Evolutionary conservation across 2,797 vertebrate species (phyloP).

Genomic region (Coregonus sp.): DNA sequence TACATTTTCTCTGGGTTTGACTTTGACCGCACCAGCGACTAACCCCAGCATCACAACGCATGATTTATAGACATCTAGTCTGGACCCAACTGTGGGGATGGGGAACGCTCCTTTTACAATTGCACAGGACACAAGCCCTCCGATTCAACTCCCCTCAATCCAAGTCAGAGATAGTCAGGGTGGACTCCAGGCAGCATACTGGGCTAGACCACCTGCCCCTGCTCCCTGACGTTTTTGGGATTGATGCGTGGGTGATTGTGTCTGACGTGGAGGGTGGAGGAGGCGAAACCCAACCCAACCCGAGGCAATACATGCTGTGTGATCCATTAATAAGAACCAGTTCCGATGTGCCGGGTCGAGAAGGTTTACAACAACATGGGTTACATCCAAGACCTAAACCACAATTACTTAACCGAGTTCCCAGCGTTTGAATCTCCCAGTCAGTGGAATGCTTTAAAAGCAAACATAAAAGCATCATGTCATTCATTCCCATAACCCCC

Average conservation of each 20-base stretch:
- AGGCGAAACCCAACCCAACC: slow-evolving; percentile 30
- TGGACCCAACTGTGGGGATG: slow-evolving; percentile 42
- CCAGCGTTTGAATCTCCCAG: slow-evolving; percentile 51
- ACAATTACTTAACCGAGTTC: slow-evolving; percentile 74
- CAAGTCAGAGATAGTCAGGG: slow-evolving; percentile 49
- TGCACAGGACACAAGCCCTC: slow-evolving; percentile 22
- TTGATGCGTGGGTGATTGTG: slow-evolving; percentile 80
- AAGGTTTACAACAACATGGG: slow-evolving; percentile 71
- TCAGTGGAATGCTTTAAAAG: slow-evolving; percentile 30
- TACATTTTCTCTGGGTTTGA: slow-evolving; percentile 38
- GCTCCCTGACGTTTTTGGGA: slow-evolving; percentile 66
- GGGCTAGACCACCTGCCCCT: not conserved
- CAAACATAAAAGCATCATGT: slow-evolving; percentile 20
- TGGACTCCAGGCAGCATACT: slow-evolving; percentile 31
- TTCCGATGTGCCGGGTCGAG: slow-evolving; percentile 60
- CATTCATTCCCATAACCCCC: not conserved
- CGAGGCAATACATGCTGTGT: slow-evolving; percentile 64
- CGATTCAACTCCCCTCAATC: slow-evolving; percentile 45
- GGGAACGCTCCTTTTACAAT: not conserved
- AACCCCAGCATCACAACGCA: slow-evolving; percentile 3
- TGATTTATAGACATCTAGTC: slow-evolving; percentile 57
- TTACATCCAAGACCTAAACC: slow-evolving; percentile 75
- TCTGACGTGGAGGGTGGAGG: slow-evolving; percentile 51
- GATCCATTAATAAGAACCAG: slow-evolving; percentile 86
- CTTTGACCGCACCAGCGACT: slow-evolving; percentile 4